Percentiles rank a stretch among this genome's conserved stretches.
These are phyloP conservation scores for Sphenodon punctatus DNA, from an alignment of 2,797 vertebrate species.

Conservation along the genomic window DNA sequence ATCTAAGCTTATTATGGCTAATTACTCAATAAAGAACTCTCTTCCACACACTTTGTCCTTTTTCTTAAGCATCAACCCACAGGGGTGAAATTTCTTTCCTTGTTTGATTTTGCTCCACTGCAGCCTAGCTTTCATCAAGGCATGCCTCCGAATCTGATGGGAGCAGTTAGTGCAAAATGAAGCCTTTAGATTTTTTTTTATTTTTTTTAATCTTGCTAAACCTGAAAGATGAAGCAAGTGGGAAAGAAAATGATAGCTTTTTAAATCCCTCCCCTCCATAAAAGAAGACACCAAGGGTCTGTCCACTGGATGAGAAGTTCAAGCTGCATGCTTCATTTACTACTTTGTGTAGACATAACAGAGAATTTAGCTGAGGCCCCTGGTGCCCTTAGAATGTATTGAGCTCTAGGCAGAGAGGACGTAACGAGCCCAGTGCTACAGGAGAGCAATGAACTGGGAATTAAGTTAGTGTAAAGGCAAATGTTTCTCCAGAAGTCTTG, in stretches of 20 bases:
- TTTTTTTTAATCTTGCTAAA: not conserved
- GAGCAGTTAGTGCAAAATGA: not conserved
- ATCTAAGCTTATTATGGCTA: slow-evolving; percentile 58
- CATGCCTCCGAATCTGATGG: not conserved
- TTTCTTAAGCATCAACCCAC: slow-evolving; percentile 21
- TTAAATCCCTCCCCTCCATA: not conserved
- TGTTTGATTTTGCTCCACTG: slow-evolving; percentile 46
- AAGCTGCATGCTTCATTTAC: slow-evolving; percentile 52
- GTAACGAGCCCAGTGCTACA: not conserved
- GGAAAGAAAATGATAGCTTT: slow-evolving; percentile 21
- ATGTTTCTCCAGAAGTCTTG: not conserved
- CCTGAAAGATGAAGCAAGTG: not conserved
- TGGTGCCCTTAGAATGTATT: not conserved
- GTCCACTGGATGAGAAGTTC: not conserved
- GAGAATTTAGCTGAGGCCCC: slow-evolving; percentile 40
- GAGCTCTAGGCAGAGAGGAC: not conserved
- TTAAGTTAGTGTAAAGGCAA: slow-evolving; percentile 15
- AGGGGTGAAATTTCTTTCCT: not conserved
- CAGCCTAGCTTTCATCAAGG: slow-evolving; percentile 36
- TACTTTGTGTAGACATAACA: slow-evolving; percentile 57
- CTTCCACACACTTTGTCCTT: not conserved
- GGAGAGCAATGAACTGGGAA: not conserved
- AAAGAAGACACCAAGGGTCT: not conserved
- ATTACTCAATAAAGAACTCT: slow-evolving; percentile 59
- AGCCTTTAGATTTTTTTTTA: not conserved